Evolutionary conservation across 2,888 invertebrate genomes (phyloP).

Genomic region (Magallana nippona): DNA sequence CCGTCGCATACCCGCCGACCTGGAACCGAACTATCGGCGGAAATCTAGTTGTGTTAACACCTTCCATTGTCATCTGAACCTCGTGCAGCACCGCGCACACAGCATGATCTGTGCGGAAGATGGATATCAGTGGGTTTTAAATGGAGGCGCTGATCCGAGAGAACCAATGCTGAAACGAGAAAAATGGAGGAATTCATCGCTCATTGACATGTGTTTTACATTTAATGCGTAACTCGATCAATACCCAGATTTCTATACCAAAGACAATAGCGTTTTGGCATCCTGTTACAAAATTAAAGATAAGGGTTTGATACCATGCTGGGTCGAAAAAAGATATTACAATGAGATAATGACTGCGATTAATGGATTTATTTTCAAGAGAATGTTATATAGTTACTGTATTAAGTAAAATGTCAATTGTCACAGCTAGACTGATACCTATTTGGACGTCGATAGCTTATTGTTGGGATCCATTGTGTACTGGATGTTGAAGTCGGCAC

Average conservation of each 20-base stretch:
- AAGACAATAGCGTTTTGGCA: slow-evolving; percentile 1
- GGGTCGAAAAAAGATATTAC: slow-evolving; percentile 6
- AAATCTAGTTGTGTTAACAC: slow-evolving; percentile 43
- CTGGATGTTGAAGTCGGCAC: background rate
- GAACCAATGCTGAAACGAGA: slow-evolving; percentile 11
- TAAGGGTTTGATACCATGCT: background rate
- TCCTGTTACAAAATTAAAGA: slow-evolving; percentile 20
- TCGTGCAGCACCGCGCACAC: background rate
- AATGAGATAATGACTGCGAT: slow-evolving; percentile 9
- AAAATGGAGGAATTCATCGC: slow-evolving; percentile 1
- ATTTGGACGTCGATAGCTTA: background rate
- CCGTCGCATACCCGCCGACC: slow-evolving; percentile 41
- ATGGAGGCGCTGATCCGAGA: slow-evolving; percentile 17
- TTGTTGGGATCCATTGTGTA: background rate
- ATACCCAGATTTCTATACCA: background rate
- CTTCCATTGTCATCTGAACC: slow-evolving; percentile 42
- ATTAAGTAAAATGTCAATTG: slow-evolving; percentile 11
- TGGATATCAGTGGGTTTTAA: slow-evolving; percentile 2
- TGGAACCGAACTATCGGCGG: slow-evolving; percentile 46
- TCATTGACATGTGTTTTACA: slow-evolving; percentile 32
- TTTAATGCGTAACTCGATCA: background rate
- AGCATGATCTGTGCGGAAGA: background rate
- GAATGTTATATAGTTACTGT: background rate
- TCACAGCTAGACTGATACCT: background rate
- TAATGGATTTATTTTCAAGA: slow-evolving; percentile 4